phyloP scores from a whole-genome alignment of 2,888 invertebrate genomes.

The Melanostoma mellinum region DNA sequence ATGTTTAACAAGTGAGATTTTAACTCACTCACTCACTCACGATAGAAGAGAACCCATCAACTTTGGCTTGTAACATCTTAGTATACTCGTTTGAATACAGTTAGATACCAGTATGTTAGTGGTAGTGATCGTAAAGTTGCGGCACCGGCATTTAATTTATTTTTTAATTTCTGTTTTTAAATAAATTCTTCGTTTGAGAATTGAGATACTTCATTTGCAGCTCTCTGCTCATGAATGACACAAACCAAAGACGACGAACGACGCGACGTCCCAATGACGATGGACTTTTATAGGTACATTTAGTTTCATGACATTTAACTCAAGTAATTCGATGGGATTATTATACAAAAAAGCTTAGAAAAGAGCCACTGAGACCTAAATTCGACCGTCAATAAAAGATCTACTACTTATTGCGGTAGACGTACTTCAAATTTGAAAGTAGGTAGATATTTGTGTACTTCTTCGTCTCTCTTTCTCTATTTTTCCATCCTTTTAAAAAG shows the following conservation, averaged over 20 bases:
- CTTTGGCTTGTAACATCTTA: constrained; percentile 42
- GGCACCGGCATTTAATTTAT: constrained; percentile 55
- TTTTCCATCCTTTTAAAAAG: no score
- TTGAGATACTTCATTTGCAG: constrained; percentile 52
- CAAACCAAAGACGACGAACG: constrained; percentile 3
- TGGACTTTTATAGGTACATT: constrained; percentile 4
- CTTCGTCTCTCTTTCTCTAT: no score
- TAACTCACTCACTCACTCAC: neutral
- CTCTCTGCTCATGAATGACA: constrained; percentile 53
- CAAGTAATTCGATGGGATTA: constrained; percentile 38
- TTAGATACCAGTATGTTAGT: constrained; percentile 58
- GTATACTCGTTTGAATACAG: constrained; percentile 60
- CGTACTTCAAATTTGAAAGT: no score
- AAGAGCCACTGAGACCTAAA: no score
- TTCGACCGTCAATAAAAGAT: no score
- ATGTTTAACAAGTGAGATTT: constrained; percentile 45
- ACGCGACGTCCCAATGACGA: neutral
- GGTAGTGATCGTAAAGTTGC: constrained; percentile 44
- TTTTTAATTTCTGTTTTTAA: constrained; percentile 11
- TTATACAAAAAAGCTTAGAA: neutral
- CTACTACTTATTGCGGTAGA: no score
- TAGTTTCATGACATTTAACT: constrained; percentile 64
- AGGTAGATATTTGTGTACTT: no score
- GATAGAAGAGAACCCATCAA: constrained; percentile 32
- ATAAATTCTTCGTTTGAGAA: constrained; percentile 12